Percentiles rank a stretch among this genome's conserved stretches.
Conservation (phyloP, 2,113 vertebrate species). For the Heterocephalus glaber region DNA sequence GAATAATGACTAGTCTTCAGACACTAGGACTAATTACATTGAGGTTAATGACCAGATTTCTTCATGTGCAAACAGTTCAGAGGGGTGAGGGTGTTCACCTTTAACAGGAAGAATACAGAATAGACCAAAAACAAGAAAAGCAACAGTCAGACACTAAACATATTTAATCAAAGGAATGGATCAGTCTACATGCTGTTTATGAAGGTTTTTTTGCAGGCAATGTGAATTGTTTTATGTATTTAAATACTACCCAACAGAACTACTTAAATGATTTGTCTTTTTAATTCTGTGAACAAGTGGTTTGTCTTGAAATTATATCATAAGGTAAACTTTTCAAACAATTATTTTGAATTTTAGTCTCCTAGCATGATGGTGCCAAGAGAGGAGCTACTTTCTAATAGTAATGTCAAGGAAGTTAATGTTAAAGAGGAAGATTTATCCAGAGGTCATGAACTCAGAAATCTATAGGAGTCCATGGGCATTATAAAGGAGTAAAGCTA, state of each 20-base stretch:
- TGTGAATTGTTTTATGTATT: slow-evolving; percentile 31
- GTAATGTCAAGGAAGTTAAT: slow-evolving; percentile 29
- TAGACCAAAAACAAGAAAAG: background rate
- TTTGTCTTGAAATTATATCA: slow-evolving; percentile 54
- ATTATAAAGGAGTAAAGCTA: background rate
- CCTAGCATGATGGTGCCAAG: background rate
- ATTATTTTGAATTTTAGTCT: slow-evolving; percentile 58
- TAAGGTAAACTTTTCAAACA: slow-evolving; percentile 53
- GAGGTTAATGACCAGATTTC: slow-evolving; percentile 20
- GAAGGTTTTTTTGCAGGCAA: slow-evolving; percentile 12
- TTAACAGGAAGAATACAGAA: background rate
- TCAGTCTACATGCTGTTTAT: background rate
- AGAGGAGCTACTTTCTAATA: slow-evolving; percentile 52
- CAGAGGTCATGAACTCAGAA: background rate
- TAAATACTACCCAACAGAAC: background rate
- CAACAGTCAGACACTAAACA: background rate
- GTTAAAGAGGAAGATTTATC: background rate
- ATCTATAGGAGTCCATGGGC: background rate
- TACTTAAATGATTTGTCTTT: slow-evolving; percentile 55
- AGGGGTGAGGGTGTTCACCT: background rate
- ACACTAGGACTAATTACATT: background rate
- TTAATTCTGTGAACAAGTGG: slow-evolving; percentile 46
- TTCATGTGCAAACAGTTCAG: background rate
- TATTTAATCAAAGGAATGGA: slow-evolving; percentile 46
- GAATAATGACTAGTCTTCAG: background rate